Percentiles rank a stretch among this genome's conserved stretches.
phyloP scores from a whole-genome alignment of 2,113 vertebrate genomes.

The Dinomys branickii region DNA sequence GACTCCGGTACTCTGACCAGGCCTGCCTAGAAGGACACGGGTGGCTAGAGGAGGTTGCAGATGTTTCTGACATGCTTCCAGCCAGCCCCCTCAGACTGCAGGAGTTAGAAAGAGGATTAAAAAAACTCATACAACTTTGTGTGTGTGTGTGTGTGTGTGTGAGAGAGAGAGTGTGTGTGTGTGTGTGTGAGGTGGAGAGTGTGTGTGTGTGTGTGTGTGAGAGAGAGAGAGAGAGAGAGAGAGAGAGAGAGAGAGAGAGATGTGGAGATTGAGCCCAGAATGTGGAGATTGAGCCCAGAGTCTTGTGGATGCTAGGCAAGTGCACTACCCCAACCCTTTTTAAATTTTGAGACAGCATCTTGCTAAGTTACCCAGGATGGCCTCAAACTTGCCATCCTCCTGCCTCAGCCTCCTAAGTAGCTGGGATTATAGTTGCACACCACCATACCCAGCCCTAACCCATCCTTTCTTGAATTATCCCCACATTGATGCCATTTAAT shows the following conservation, averaged over 20 bases:
- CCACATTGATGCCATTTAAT: not conserved
- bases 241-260: no score
- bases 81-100: not conserved
- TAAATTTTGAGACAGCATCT: not conserved
- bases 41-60: not conserved
- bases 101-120: not conserved
- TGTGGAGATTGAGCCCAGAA: no score
- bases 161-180: no score
- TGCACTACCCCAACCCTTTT: not conserved
- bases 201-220: not conserved
- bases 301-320: not conserved
- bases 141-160: not conserved
- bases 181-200: not conserved
- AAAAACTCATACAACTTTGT: not conserved
- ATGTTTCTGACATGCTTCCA: not conserved
- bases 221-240: no score
- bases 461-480: not conserved
- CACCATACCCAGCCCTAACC: not conserved
- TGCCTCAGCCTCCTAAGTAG: not conserved
- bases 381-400: not conserved
- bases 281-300: not conserved
- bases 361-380: not conserved
- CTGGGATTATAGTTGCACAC: not conserved
- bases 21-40: not conserved
- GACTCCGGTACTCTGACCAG: not conserved